These are phyloP conservation scores for Paraescarpia echinospica DNA, from an alignment of 1,140 invertebrate genomes.

Conservation along the genomic window DNA sequence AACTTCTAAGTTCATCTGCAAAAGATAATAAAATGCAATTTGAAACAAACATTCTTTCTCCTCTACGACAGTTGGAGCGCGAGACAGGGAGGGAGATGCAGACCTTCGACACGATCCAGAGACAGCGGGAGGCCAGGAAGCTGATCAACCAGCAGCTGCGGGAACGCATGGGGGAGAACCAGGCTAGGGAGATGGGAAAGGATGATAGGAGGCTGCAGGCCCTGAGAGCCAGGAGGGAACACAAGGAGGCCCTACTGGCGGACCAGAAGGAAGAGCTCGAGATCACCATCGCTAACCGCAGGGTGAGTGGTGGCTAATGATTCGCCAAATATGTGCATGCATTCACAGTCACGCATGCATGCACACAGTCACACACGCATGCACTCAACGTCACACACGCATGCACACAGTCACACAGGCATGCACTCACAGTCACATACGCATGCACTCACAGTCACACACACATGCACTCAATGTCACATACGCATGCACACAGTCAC, in stretches of 20 bases:
- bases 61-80: slow-evolving; percentile 36
- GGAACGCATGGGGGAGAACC: slow-evolving; percentile 40
- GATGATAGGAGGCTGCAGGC: slow-evolving; percentile 43
- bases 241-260: slow-evolving; percentile 39
- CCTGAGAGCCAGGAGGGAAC: slow-evolving; percentile 41
- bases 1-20: no score
- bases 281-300: slow-evolving; percentile 36
- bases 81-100: slow-evolving; percentile 42
- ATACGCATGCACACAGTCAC: no score
- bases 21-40: no score
- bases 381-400: no score
- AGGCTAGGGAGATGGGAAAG: slow-evolving; percentile 36
- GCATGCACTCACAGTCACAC: no score
- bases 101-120: slow-evolving; percentile 36
- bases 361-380: no score
- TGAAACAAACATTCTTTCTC: neutral
- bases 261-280: slow-evolving; percentile 40
- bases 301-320: no score
- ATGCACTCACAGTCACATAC: no score
- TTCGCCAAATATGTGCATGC: neutral
- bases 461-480: no score
- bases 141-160: slow-evolving; percentile 44
- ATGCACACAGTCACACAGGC: no score
- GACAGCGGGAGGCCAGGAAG: slow-evolving; percentile 48
- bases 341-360: no score